These are phyloP conservation scores for Microdon myrmicae DNA, from an alignment of 2,888 invertebrate genomes.

Conservation along the genomic window DNA sequence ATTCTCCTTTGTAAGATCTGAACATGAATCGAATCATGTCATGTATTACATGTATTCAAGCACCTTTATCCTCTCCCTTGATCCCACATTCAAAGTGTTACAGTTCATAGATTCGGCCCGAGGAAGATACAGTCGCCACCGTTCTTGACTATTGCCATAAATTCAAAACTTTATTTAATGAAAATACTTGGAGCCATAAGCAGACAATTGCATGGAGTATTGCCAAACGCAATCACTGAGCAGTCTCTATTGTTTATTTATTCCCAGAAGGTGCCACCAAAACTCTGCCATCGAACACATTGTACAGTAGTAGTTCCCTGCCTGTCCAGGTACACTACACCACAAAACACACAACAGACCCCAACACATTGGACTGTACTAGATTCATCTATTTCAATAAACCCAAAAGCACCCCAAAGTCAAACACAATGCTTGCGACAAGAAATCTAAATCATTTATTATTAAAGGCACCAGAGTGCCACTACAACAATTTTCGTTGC, in stretches of 20 bases:
- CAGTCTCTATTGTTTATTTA: slow-evolving; percentile 1
- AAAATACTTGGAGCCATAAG: neutral
- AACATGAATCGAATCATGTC: neutral
- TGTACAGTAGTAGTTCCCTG: neutral
- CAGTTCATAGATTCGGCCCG: too few species aligned
- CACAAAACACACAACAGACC: too few species aligned
- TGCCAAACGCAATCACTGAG: slow-evolving; percentile 4
- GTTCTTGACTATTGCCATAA: neutral
- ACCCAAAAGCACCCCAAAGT: slow-evolving; percentile 35
- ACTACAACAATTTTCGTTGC: slow-evolving; percentile 32
- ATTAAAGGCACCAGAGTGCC: slow-evolving; percentile 42
- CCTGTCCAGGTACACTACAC: neutral
- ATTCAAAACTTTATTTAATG: neutral
- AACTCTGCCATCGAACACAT: slow-evolving; percentile 10
- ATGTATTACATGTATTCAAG: neutral
- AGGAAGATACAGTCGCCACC: too few species aligned
- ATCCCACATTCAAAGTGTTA: too few species aligned
- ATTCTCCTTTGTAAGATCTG: slow-evolving; percentile 1
- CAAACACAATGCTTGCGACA: slow-evolving; percentile 33
- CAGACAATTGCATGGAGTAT: neutral
- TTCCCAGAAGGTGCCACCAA: slow-evolving; percentile 7
- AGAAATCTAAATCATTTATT: slow-evolving; percentile 49
- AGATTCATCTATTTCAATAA: slow-evolving; percentile 45
- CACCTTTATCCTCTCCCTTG: too few species aligned
- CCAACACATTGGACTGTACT: too few species aligned